phyloP scores from a whole-genome alignment of 2,113 vertebrate species.

The Furnarius figulus region DNA sequence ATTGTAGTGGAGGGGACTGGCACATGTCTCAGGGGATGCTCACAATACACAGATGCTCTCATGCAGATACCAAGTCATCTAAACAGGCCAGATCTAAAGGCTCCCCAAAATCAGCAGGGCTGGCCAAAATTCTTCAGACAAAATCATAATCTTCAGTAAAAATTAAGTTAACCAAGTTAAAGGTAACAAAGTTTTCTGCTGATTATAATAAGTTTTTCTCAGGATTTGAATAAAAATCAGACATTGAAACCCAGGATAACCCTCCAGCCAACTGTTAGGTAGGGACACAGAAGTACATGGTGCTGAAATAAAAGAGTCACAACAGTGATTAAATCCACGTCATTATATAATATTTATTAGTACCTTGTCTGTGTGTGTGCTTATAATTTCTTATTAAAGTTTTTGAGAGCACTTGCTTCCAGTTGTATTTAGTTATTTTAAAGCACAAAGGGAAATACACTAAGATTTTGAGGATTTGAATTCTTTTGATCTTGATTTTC shows the following conservation, averaged over 20 bases:
- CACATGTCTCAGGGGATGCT: background rate
- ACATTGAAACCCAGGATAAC: background rate
- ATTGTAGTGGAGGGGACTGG: background rate
- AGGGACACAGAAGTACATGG: background rate
- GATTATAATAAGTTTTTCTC: background rate
- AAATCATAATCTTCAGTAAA: background rate
- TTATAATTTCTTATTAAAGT: background rate
- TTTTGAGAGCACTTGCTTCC: background rate
- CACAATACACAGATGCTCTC: background rate
- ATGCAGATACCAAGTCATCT: background rate
- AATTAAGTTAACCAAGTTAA: background rate
- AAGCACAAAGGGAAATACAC: background rate
- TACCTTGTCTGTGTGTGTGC: background rate
- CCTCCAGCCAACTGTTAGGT: accelerated
- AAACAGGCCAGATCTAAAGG: background rate
- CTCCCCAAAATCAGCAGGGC: background rate
- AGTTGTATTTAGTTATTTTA: background rate
- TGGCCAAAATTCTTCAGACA: background rate
- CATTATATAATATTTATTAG: background rate
- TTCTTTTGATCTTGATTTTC: background rate
- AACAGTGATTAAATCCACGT: background rate
- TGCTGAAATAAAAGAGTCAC: background rate
- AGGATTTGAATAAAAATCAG: background rate
- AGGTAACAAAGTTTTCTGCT: background rate
- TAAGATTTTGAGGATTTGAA: background rate